Evolutionary conservation across 2,888 invertebrate genomes (phyloP).

Genomic region (Diaperis boleti): DNA sequence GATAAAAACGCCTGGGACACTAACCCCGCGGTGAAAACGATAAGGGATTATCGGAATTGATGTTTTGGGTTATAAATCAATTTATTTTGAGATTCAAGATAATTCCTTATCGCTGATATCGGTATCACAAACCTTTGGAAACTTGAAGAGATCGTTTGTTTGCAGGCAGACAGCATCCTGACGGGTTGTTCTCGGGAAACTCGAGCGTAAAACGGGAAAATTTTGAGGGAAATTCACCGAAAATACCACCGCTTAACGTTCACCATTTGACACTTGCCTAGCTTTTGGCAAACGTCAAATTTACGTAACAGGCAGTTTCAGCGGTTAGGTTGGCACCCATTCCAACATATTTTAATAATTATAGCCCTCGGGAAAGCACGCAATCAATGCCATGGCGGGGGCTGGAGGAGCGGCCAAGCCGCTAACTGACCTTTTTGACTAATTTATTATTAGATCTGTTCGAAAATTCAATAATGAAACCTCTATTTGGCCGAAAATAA

Average conservation of each 20-base stretch:
- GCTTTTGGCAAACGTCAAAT: constrained; percentile 41
- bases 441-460: too few species aligned
- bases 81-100: constrained; percentile 1
- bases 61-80: constrained; percentile 3
- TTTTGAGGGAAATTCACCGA: constrained; percentile 32
- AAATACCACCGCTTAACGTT: constrained; percentile 36
- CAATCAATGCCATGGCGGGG: too few species aligned
- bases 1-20: not conserved
- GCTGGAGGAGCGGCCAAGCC: too few species aligned
- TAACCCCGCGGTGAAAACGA: not conserved
- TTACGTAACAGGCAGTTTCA: constrained; percentile 41
- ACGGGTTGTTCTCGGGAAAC: not conserved
- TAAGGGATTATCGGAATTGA: constrained; percentile 1
- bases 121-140: constrained; percentile 60
- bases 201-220: constrained; percentile 9
- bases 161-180: constrained; percentile 60
- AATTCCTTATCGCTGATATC: constrained; percentile 25
- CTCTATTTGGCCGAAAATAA: too few species aligned
- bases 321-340: constrained; percentile 25
- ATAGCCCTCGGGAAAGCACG: too few species aligned
- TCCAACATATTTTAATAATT: constrained; percentile 11
- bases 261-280: constrained; percentile 50
- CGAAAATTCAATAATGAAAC: too few species aligned
- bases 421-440: too few species aligned
- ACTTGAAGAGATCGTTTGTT: constrained; percentile 57